A percentile compares a stretch with the other conserved stretches of the same genome.
phyloP scores from a whole-genome alignment of 2,113 vertebrate genomes.

The Aythya baeri region DNA sequence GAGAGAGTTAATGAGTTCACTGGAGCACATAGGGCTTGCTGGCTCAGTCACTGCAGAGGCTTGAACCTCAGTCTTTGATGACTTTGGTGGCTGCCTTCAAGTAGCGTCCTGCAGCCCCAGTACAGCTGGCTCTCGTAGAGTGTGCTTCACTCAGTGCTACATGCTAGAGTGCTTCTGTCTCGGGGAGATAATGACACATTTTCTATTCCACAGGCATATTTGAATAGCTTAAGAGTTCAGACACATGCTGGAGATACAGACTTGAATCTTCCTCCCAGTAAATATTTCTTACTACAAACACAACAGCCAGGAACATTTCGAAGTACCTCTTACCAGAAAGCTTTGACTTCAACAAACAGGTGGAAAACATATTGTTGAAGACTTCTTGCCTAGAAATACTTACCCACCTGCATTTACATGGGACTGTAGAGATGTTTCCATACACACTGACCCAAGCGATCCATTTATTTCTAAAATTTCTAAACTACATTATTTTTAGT shows the following conservation, averaged over 20 bases:
- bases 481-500: not conserved
- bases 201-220: not conserved
- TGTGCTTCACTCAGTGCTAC: not conserved
- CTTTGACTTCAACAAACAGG: not conserved
- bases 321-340: not conserved
- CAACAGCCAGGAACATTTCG: not conserved
- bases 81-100: not conserved
- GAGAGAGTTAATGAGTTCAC: not conserved
- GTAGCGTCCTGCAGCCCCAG: not conserved
- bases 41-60: not conserved
- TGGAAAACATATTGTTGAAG: not conserved
- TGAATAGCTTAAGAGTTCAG: not conserved
- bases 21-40: rapidly evolving
- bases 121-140: not conserved
- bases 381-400: not conserved
- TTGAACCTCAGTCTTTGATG: not conserved
- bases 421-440: not conserved
- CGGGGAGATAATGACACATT: not conserved
- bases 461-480: not conserved
- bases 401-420: not conserved
- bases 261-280: not conserved
- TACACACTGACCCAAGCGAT: not conserved
- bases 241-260: not conserved
- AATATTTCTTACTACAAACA: not conserved
- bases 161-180: not conserved